Percentiles rank a stretch among this genome's conserved stretches.
These are phyloP conservation scores for Pagetopsis macropterus DNA, from an alignment of 2,797 vertebrate genomes.

Conservation along the genomic window DNA sequence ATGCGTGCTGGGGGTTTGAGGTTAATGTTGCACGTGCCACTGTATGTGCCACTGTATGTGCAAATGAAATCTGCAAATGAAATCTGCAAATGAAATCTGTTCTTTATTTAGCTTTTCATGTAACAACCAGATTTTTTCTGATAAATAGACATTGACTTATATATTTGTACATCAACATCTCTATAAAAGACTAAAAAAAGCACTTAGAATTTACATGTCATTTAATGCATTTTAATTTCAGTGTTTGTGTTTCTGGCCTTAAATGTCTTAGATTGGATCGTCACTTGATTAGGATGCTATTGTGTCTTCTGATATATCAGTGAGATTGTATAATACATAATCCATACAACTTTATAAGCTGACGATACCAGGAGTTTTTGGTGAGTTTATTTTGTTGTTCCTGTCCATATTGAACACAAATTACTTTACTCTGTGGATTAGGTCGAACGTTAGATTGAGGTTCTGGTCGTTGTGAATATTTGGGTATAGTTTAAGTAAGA, in stretches of 20 bases:
- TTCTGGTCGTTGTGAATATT: neutral
- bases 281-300: neutral
- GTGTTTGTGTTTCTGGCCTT: neutral
- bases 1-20: neutral
- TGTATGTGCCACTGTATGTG: neutral
- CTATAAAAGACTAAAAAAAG: neutral
- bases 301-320: neutral
- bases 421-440: neutral
- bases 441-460: neutral
- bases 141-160: neutral
- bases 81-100: neutral
- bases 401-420: neutral
- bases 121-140: neutral
- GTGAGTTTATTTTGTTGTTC: neutral
- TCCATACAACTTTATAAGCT: neutral
- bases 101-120: neutral
- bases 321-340: neutral
- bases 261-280: neutral
- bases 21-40: neutral
- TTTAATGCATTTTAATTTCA: neutral
- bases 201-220: neutral
- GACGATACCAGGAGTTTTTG: neutral
- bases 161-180: neutral
- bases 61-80: neutral
- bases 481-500: neutral